Base-by-base conservation (phyloP, 2,797 vertebrate species). In the Gymnopithys bicolor region DNA sequence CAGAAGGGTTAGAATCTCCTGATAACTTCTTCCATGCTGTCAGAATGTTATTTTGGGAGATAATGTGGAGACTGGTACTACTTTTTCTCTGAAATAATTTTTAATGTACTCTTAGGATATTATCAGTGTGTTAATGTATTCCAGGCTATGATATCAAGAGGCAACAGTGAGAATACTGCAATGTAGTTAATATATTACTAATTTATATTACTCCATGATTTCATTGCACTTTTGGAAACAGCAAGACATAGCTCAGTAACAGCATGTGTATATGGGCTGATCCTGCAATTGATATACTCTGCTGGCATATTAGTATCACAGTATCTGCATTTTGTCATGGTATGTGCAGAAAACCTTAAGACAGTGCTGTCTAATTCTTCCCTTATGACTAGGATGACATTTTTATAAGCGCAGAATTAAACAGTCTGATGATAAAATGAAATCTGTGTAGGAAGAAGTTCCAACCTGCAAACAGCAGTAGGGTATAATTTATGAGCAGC, bases 381-480 rank as follows among this genome's bases (percentile, higher is more conserved):
- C 77, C 86, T 92, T 95, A 78, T 94, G 91, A 95, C 94, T 91
- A 83, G 90, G 85, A 80, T 96, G 92, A 93, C 94, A 95, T 96
- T 97, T 95, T 96, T 96, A 87, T 94, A 94, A 87, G 78, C 0
- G 22, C 84, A 87, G 83, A 96, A 93, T 95, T 93, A 95, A 96
- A 95, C 90, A 96, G 94, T 89, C 92, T 96, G 94, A 91, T 94
- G 94, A 83, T 92, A 95, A 93, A 95, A 95, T 76, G 93, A 95
- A 95, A 90, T 95, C 82, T 93, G 94, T 96, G 95, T 96, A 92
- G 96, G 96, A 92, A 89, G 96, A 91, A 94, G 84, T 92, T 96
- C 87, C 85, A 97, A 93, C 92, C 82, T 96, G 94, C 92, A 92
- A 91, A 94, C 89, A 90, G 88, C 78, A 89, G 82, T 58, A 87